phyloP scores from a whole-genome alignment of 2,888 invertebrate species.

The Ommatoiulus sabulosus region DNA sequence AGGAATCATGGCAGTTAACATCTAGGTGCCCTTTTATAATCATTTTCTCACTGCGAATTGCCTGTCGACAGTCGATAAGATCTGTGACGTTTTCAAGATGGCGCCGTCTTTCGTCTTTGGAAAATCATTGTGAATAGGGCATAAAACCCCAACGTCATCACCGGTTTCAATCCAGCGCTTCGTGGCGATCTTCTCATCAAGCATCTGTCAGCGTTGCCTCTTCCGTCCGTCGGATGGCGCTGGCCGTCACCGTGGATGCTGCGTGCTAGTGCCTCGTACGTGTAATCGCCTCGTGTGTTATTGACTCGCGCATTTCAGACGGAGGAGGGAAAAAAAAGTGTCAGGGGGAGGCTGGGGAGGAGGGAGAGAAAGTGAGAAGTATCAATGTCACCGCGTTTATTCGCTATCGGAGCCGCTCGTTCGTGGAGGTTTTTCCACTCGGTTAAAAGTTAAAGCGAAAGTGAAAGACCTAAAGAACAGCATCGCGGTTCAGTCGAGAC shows the following conservation, averaged over 20 bases:
- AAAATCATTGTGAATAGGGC: too few relatives aligned
- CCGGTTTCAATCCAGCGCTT: too few relatives aligned
- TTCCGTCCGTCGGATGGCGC: neutral
- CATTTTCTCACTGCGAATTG: too few relatives aligned
- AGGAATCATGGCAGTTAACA: too few relatives aligned
- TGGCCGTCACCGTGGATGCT: neutral
- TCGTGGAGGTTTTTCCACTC: conserved; percentile 20
- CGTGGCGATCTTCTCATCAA: too few relatives aligned
- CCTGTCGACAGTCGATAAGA: too few relatives aligned
- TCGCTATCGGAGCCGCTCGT: conserved; percentile 14
- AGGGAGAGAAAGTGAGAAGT: neutral
- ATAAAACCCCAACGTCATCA: too few relatives aligned
- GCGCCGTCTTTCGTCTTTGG: too few relatives aligned
- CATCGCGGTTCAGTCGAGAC: neutral
- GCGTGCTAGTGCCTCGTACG: neutral
- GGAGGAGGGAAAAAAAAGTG: neutral
- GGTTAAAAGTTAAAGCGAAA: neutral
- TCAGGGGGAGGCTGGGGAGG: neutral
- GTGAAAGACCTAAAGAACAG: neutral
- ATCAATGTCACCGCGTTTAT: conserved; percentile 27
- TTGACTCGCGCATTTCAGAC: conserved; percentile 6
- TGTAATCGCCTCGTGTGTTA: neutral
- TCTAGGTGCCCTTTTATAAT: too few relatives aligned
- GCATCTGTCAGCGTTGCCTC: neutral
- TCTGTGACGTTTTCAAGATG: too few relatives aligned